phyloP scores from a whole-genome alignment of 2,113 vertebrate genomes.

The Tragelaphus scriptus region DNA sequence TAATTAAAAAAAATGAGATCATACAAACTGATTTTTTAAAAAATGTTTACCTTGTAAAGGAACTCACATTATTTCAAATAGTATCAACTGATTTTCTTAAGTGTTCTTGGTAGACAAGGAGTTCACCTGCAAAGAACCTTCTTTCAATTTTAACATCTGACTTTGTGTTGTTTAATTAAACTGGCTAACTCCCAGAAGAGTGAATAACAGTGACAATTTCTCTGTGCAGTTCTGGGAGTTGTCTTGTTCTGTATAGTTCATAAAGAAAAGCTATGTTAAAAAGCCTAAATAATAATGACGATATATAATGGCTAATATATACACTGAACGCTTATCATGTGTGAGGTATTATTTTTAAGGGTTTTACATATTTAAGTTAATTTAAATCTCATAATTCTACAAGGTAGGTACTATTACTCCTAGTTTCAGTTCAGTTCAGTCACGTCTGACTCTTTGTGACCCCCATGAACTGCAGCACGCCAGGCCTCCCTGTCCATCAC shows the following conservation, averaged over 20 bases:
- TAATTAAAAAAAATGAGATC: background rate
- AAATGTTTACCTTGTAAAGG: background rate
- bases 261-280: background rate
- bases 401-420: background rate
- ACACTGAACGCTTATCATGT: background rate
- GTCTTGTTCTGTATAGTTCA: background rate
- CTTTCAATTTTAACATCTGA: background rate
- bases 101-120: background rate
- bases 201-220: background rate
- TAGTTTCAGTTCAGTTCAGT: background rate
- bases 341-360: background rate
- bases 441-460: too few species aligned
- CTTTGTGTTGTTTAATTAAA: background rate
- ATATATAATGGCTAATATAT: background rate
- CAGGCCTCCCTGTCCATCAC: too few species aligned
- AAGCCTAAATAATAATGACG: background rate
- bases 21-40: background rate
- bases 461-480: fast-evolving
- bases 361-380: background rate
- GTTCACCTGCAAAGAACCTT: slow-evolving; percentile 2
- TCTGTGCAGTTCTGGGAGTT: background rate
- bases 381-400: background rate
- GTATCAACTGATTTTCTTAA: background rate
- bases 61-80: background rate
- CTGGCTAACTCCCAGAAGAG: background rate